Evolutionary conservation across 1,140 invertebrate species (phyloP), one percentile per base, ranked within the genome.

Genomic region (Anoplolepis gracilipes): DNA sequence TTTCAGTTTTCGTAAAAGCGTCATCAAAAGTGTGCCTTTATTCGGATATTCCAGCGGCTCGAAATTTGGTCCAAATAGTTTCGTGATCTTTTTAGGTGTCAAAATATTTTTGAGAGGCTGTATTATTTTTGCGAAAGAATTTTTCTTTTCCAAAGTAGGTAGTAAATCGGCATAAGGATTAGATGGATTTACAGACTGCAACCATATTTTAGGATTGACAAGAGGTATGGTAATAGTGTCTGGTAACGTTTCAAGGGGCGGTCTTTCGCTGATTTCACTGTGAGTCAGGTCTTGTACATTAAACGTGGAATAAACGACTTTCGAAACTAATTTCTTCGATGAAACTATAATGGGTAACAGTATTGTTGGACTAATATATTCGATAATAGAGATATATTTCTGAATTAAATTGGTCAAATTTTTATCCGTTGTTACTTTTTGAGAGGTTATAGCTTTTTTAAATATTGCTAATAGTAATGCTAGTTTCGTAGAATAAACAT

Each of bases 281-380:
- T 59, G 0, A 0, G 16, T 65, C 1, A 42, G 19, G 7, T 85
- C 46, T 11, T 53, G 7, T 6, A 55, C 28, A 49, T 78, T 57
- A 49, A 77, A 78, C n/a, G 87, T 85, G 1, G 78, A 85, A 81
- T 86, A 90, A 5, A 88, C 70, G 8, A 87, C 46, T 13, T 57
- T 4, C 2, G 46, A 70, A 19, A 69, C 36, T 8, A 88, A 42
- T 1, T 85, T 77, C 69, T 82, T 62, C 5, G 53, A 61, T 2
- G 78, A 73, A 25, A 39, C 57, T 13, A 87, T 28, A 7, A 90
- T 46, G 3, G 89, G 89, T 28, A 90, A 53, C 13, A 87, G 59
- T 55, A 87, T 42, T n/a, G 84, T 88, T 8, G 87, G 57, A 2
- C 79, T 73, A 25, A 88, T 39, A 25, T 76, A 61, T 59, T 87